Evolutionary conservation across 1,140 invertebrate species (phyloP).

Genomic region (Calycopis cecrops): DNA sequence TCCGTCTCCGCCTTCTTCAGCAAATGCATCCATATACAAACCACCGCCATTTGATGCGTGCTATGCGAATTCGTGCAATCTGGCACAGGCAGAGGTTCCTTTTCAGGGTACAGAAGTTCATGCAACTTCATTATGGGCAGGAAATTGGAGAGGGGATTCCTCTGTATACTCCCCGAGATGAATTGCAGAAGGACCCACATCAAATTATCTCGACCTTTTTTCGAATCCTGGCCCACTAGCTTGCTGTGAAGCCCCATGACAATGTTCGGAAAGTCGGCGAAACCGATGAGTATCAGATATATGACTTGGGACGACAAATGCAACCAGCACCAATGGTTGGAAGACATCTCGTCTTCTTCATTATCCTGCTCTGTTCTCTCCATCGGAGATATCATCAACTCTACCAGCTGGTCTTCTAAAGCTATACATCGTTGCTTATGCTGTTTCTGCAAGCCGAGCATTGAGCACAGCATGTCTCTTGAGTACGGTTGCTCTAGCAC

Average conservation of each 20-base stretch:
- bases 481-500: slow-evolving; percentile 97
- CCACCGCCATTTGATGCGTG: slow-evolving; percentile 94
- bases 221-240: slow-evolving; percentile 86
- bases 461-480: slow-evolving; percentile 95
- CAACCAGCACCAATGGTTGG: slow-evolving; percentile 91
- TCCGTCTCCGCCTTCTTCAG: slow-evolving; percentile 93
- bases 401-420: slow-evolving; percentile 94
- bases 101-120: slow-evolving; percentile 94
- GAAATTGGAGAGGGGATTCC: slow-evolving; percentile 93
- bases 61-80: slow-evolving; percentile 91
- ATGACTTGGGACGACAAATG: slow-evolving; percentile 96
- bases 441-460: slow-evolving; percentile 95
- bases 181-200: slow-evolving; percentile 99
- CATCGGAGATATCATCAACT: slow-evolving; percentile 93
- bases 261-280: slow-evolving; percentile 94
- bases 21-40: slow-evolving; percentile 97
- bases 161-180: slow-evolving; percentile 96
- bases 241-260: slow-evolving; percentile 92
- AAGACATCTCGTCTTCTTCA: slow-evolving; percentile 80
- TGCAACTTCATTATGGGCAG: slow-evolving; percentile 93
- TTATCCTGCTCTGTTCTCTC: slow-evolving; percentile 87
- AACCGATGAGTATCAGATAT: slow-evolving; percentile 96
- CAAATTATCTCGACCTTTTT: slow-evolving; percentile 93
- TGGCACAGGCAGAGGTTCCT: slow-evolving; percentile 91
- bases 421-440: slow-evolving; percentile 92